A percentile compares a stretch with the other conserved stretches of the same genome.
These are phyloP conservation scores for Hirudo medicinalis DNA, from an alignment of 1,140 invertebrate species.

Conservation along the genomic window DNA sequence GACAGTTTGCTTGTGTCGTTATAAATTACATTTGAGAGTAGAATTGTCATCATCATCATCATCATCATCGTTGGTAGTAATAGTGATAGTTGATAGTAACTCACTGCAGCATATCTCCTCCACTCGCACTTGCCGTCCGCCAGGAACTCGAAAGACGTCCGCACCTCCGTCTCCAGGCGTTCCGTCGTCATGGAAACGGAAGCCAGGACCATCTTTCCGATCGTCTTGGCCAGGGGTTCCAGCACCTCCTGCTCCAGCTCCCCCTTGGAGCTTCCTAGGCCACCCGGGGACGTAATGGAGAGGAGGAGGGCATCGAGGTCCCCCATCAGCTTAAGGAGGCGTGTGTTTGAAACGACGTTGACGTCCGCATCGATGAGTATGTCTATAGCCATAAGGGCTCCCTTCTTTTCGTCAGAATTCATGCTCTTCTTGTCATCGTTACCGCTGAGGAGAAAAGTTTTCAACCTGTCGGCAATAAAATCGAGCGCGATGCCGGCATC, in stretches of 20 bases:
- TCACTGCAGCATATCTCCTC: slow-evolving; percentile 72
- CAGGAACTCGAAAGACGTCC: slow-evolving; percentile 83
- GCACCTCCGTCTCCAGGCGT: slow-evolving; percentile 91
- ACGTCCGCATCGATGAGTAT: slow-evolving; percentile 6
- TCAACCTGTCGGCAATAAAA: slow-evolving; percentile 87
- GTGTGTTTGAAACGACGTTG: slow-evolving; percentile 29
- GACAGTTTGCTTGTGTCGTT: background rate
- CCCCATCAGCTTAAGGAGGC: slow-evolving; percentile 76
- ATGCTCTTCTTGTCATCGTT: too few species aligned
- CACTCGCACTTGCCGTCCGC: slow-evolving; percentile 70
- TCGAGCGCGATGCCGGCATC: slow-evolving; percentile 79
- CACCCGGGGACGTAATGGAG: slow-evolving; percentile 78
- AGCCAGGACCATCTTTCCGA: slow-evolving; percentile 74
- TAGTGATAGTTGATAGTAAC: too few species aligned
- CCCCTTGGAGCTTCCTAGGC: slow-evolving; percentile 71
- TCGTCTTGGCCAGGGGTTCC: slow-evolving; percentile 86
- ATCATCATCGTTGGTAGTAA: slow-evolving; percentile 15
- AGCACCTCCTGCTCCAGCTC: slow-evolving; percentile 80
- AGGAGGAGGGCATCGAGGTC: slow-evolving; percentile 82
- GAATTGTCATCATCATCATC: background rate
- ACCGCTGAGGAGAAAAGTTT: slow-evolving; percentile 70
- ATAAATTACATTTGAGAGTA: background rate
- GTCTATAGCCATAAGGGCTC: slow-evolving; percentile 74
- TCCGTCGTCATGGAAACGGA: slow-evolving; percentile 84
- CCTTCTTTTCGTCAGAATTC: slow-evolving; percentile 81